phyloP scores from a whole-genome alignment of 2,797 vertebrate species.

The Cirrhinus molitorella region DNA sequence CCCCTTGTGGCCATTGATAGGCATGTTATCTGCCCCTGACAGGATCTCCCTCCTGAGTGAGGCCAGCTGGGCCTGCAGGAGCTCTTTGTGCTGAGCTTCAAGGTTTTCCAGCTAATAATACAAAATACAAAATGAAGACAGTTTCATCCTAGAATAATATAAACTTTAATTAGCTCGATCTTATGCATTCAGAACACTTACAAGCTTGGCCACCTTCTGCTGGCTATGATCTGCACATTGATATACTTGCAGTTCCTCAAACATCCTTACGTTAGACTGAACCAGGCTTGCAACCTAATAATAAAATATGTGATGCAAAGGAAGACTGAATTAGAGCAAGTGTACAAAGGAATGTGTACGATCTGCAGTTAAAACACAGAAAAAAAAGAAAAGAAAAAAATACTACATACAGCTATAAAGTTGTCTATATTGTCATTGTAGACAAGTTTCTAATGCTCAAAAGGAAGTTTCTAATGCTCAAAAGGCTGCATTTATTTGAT shows the following conservation, averaged over 20 bases:
- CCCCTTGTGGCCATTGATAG: constrained; percentile 54
- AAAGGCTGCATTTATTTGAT: too few relatives aligned
- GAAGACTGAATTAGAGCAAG: background rate
- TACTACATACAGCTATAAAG: too few relatives aligned
- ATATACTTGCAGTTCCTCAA: constrained; percentile 64
- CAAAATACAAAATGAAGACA: background rate
- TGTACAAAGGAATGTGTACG: too few relatives aligned
- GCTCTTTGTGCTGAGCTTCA: constrained; percentile 59
- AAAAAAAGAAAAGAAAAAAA: too few relatives aligned
- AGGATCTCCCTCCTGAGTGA: constrained; percentile 59
- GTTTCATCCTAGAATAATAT: background rate
- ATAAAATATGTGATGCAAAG: background rate
- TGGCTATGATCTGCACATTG: constrained; percentile 59
- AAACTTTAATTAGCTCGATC: background rate
- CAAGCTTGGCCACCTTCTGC: constrained; percentile 66
- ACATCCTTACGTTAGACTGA: constrained; percentile 62
- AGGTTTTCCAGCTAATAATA: constrained; percentile 59
- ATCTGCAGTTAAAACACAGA: too few relatives aligned
- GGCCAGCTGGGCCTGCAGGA: constrained; percentile 62
- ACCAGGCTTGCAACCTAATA: constrained; percentile 60
- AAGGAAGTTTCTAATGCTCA: too few relatives aligned
- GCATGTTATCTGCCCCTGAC: constrained; percentile 30
- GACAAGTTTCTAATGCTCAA: too few relatives aligned
- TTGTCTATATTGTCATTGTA: too few relatives aligned
- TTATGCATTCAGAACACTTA: constrained; percentile 44